These are phyloP conservation scores for Lepus timidus DNA, from an alignment of 2,113 vertebrate genomes.

Conservation along the genomic window DNA sequence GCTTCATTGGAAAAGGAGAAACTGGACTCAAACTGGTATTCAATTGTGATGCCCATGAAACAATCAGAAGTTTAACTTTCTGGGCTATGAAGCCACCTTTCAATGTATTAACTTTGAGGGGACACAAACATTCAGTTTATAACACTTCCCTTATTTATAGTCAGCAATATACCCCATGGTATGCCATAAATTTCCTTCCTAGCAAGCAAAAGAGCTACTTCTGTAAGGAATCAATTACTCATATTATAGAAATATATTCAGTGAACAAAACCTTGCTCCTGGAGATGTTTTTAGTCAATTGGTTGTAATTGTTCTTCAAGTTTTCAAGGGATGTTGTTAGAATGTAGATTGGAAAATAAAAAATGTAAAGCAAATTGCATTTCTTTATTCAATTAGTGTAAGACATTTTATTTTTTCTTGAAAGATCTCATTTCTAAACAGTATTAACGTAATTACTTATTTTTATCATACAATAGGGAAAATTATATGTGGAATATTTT, in stretches of 20 bases:
- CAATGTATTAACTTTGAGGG: too few species aligned
- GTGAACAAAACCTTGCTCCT: not conserved
- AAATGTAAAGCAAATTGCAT: not conserved
- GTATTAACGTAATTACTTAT: not conserved
- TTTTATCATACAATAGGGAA: slow-evolving; percentile 11
- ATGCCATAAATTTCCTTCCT: not conserved
- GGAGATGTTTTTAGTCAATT: not conserved
- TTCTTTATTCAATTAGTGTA: not conserved
- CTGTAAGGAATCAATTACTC: not conserved
- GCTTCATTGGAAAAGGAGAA: too few species aligned
- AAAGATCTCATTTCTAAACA: not conserved
- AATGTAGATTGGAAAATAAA: slow-evolving; percentile 15
- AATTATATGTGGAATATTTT: not conserved
- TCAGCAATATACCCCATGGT: not conserved
- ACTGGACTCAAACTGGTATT: too few species aligned
- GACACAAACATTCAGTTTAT: not conserved
- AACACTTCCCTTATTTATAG: not conserved
- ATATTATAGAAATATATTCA: not conserved
- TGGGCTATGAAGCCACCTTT: too few species aligned
- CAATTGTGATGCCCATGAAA: too few species aligned
- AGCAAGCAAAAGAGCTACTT: not conserved
- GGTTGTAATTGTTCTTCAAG: not conserved
- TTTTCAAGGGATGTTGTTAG: not conserved
- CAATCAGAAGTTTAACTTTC: too few species aligned
- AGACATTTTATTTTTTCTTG: not conserved